A percentile compares a stretch with the other conserved stretches of the same genome.
Conservation (phyloP, 2,113 vertebrate genomes). For the Mormyrus lacerda region DNA sequence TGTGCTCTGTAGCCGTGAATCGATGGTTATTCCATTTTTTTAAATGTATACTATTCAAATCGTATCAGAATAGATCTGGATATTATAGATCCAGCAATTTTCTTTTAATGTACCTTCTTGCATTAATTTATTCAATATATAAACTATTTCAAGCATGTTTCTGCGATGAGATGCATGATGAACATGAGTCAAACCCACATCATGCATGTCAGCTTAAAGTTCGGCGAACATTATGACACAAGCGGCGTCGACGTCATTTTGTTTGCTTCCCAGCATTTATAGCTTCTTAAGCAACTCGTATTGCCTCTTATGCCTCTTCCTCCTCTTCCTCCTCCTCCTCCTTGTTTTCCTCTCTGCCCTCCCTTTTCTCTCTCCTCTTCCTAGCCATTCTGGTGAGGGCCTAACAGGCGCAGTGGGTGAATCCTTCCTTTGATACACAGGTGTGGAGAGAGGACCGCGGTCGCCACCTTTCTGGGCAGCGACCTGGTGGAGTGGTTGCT, state of each 20-base stretch:
- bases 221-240: not conserved
- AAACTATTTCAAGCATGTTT: not conserved
- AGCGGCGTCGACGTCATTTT: not conserved
- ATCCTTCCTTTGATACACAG: slow-evolving; percentile 62
- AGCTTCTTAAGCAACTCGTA: not conserved
- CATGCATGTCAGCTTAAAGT: not conserved
- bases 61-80: not conserved
- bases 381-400: slow-evolving; percentile 62
- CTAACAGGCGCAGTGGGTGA: slow-evolving; percentile 69
- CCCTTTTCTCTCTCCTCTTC: slow-evolving; percentile 48
- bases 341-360: slow-evolving; percentile 37
- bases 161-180: not conserved
- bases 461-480: slow-evolving; percentile 80
- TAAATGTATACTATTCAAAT: not conserved
- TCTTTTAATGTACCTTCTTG: not conserved
- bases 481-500: slow-evolving; percentile 91
- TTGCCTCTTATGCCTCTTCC: not conserved
- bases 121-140: not conserved
- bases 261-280: not conserved
- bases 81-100: not conserved
- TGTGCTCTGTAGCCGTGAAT: not conserved
- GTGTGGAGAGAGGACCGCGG: slow-evolving; percentile 61
- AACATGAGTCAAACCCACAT: not conserved
- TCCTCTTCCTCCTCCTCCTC: too few relatives aligned
- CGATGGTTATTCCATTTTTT: not conserved